Evolutionary conservation across 2,888 invertebrate species (phyloP).

Genomic region (Catocala sponsa): DNA sequence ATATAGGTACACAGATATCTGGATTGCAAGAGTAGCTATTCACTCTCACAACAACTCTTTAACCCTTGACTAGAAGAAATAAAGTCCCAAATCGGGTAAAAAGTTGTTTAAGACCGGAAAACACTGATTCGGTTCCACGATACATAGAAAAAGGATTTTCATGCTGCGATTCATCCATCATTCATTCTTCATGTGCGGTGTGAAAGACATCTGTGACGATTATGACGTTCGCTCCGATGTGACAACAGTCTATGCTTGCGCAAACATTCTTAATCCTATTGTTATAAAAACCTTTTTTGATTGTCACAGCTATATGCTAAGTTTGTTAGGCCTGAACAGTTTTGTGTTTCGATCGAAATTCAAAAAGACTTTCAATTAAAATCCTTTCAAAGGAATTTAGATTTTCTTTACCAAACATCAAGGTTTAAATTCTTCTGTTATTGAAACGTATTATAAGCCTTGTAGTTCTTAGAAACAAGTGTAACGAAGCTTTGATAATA

Average conservation of each 20-base stretch:
- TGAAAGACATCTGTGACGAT: slow-evolving; percentile 83
- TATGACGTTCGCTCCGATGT: slow-evolving; percentile 73
- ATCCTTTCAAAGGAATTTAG: slow-evolving; percentile 9
- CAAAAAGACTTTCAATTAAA: slow-evolving; percentile 11
- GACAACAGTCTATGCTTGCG: slow-evolving; percentile 47
- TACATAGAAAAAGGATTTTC: slow-evolving; percentile 76
- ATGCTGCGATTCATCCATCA: slow-evolving; percentile 80
- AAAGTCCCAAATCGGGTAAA: slow-evolving; percentile 48
- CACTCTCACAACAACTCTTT: slow-evolving; percentile 5
- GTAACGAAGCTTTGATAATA: slow-evolving; percentile 74
- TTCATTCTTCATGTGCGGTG: slow-evolving; percentile 76
- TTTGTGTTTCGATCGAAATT: slow-evolving; percentile 23
- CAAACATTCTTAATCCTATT: slow-evolving; percentile 58
- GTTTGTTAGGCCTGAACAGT: slow-evolving; percentile 65
- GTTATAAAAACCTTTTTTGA: slow-evolving; percentile 67
- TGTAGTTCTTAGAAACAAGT: slow-evolving; percentile 17
- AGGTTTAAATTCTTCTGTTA: not conserved
- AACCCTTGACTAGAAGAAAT: slow-evolving; percentile 21
- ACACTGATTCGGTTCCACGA: slow-evolving; percentile 53
- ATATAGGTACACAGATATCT: slow-evolving; percentile 70
- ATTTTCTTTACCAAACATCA: not conserved
- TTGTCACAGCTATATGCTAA: slow-evolving; percentile 55
- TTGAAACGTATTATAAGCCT: slow-evolving; percentile 9
- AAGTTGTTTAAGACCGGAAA: slow-evolving; percentile 30
- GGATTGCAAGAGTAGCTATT: slow-evolving; percentile 47